Evolutionary conservation across 1,140 invertebrate species (phyloP), one percentile per base, ranked within the genome.

Genomic region (Neodiprion lecontei): DNA sequence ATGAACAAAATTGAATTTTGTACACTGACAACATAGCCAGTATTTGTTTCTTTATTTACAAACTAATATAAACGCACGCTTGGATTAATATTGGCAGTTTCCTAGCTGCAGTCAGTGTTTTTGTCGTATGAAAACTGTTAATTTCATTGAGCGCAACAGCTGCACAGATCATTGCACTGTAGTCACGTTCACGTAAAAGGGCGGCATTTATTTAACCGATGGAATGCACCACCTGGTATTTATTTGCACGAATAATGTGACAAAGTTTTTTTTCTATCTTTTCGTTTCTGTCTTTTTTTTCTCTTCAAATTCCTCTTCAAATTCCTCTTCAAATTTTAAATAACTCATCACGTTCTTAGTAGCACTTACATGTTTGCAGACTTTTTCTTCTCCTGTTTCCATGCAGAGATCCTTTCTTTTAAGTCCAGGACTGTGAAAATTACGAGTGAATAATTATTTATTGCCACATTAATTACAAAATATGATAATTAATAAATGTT

Each of bases 371-470:
- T 82, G 49, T 84, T 85, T 48, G 84, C 81, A 47, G 84, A 81
- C 70, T 85, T 89, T 81, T 90, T 91, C 85, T 92, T 94, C 79
- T 94, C 91, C 53, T 91, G 91, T 85, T 95, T 95, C 95, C 95
- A 96, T 72, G 91, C 90, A 66, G 91, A 88, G 85, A 96, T 96
- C 81, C 92, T 91, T 84, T 94, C 91, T 88, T 95, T 95, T 68
- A 96, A 88, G 79, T 96, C 95, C 47, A 89, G 88, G 76, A 92
- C 94, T 91, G 89, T 76, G 88, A 91, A 81, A 79, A 81, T 80
- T 81, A 77, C 72, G 53, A 70, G 77, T 47, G 10, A 48, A 50
- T 11, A 23, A 21, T 40, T 40, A 40, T 40, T 40, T 40, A 40
- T 40, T 40, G 28, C 28, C 28, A 40, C 28, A 40, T 40, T 40